Evolutionary conservation across 2,797 vertebrate genomes (phyloP).

Genomic region (Falco columbarius): DNA sequence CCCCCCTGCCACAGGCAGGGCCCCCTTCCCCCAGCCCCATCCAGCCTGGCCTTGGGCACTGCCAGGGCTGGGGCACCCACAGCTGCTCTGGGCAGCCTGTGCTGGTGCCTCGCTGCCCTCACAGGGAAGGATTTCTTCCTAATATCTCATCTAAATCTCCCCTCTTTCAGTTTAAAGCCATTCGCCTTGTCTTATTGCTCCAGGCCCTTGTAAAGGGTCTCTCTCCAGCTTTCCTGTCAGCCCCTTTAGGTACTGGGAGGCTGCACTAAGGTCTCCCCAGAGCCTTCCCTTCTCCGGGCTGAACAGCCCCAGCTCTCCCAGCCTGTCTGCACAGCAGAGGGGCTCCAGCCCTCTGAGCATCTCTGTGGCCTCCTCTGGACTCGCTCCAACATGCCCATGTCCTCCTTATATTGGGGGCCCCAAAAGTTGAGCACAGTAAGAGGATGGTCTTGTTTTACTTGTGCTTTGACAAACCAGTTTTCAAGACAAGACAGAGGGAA

Average conservation of each 20-base stretch:
- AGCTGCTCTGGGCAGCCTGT: not conserved
- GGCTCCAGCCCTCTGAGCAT: not conserved
- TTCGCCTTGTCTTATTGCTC: not conserved
- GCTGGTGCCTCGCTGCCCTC: not conserved
- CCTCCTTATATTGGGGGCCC: not conserved
- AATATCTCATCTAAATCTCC: too few relatives aligned
- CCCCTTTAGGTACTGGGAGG: not conserved
- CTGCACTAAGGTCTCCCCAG: not conserved
- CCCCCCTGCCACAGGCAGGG: too few relatives aligned
- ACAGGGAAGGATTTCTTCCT: too few relatives aligned
- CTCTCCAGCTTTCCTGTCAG: not conserved
- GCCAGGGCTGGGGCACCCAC: too few relatives aligned
- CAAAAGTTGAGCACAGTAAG: not conserved
- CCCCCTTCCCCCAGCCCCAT: too few relatives aligned
- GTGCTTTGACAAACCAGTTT: not conserved
- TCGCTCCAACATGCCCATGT: not conserved
- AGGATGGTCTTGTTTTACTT: not conserved
- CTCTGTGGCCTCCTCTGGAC: not conserved
- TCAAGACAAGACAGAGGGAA: not conserved
- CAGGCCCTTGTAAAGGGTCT: not conserved
- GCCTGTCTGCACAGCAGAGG: not conserved
- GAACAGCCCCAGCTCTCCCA: not conserved
- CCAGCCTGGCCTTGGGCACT: too few relatives aligned
- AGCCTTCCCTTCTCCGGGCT: not conserved
- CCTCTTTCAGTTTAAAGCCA: too few relatives aligned